A percentile compares a stretch with the other conserved stretches of the same genome.
Evolutionary conservation across 2,797 vertebrate species (phyloP).

Genomic region (Mallotus villosus): DNA sequence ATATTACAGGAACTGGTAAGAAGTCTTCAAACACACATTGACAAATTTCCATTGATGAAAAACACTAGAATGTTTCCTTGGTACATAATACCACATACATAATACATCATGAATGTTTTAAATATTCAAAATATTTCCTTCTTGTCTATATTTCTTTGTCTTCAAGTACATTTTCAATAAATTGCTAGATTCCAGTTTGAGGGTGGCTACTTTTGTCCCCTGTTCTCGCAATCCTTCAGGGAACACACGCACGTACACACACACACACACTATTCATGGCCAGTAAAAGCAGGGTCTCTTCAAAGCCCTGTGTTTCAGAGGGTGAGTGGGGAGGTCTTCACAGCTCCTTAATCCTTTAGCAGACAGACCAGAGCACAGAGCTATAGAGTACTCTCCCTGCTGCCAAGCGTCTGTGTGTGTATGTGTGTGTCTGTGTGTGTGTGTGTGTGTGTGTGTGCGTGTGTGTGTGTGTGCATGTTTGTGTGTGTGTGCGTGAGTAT

Average conservation of each 20-base stretch:
- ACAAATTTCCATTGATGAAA: too few species aligned
- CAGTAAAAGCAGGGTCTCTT: conserved; percentile 44
- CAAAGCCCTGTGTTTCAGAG: conserved; percentile 43
- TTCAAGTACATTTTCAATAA: background rate
- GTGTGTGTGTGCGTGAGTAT: background rate
- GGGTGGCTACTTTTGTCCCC: background rate
- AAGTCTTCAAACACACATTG: too few species aligned
- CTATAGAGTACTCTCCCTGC: conserved; percentile 18
- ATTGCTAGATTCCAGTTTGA: background rate
- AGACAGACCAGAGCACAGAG: conserved; percentile 50
- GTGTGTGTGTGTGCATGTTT: background rate
- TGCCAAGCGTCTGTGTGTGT: background rate
- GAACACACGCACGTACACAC: conserved; percentile 15
- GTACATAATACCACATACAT: background rate
- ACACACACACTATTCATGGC: background rate
- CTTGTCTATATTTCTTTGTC: too few species aligned
- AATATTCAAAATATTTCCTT: too few species aligned
- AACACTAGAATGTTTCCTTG: too few species aligned
- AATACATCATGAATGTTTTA: too few species aligned
- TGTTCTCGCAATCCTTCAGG: background rate
- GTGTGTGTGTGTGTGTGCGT: background rate
- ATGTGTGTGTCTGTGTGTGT: background rate
- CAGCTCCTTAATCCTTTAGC: conserved; percentile 48
- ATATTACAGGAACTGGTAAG: too few species aligned
- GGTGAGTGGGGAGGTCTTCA: conserved; percentile 12